Conservation (phyloP, 2,888 invertebrate genomes). For the Xanthorhoe designata region DNA sequence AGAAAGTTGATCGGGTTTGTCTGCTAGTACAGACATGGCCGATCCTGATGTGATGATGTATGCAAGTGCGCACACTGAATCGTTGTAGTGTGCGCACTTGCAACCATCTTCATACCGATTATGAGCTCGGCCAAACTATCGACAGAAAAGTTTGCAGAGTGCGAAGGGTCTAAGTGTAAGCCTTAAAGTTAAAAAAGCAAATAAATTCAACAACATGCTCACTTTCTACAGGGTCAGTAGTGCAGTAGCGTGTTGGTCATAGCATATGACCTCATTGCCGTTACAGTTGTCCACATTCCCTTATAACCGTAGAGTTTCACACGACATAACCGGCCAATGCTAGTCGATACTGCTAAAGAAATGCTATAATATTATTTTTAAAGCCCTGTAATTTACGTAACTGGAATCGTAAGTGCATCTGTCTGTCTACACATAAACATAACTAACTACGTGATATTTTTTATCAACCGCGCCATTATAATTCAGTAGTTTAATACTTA, state of each 20-base stretch:
- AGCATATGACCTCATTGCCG: slow-evolving; percentile 13
- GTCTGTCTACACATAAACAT: neutral
- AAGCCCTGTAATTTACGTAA: too few relatives aligned
- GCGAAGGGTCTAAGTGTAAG: too few relatives aligned
- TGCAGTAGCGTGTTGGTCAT: slow-evolving; percentile 19
- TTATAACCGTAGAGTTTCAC: slow-evolving; percentile 6
- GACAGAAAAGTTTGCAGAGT: too few relatives aligned
- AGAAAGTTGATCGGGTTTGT: too few relatives aligned
- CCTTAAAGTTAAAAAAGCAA: neutral
- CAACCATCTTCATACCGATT: too few relatives aligned
- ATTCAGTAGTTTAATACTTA: too few relatives aligned
- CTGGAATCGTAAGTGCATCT: neutral
- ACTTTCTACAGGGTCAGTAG: slow-evolving; percentile 21
- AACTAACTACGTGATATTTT: neutral
- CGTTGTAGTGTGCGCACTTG: too few relatives aligned
- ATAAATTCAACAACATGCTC: slow-evolving; percentile 10
- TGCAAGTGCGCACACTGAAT: too few relatives aligned
- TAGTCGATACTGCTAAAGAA: neutral
- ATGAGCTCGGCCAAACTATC: too few relatives aligned
- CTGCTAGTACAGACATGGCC: too few relatives aligned
- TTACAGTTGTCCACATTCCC: slow-evolving; percentile 17
- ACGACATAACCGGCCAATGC: neutral
- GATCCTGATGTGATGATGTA: too few relatives aligned
- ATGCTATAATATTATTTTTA: neutral
- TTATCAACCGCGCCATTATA: neutral